These are phyloP conservation scores for Galeopsomyia nigrocyanea DNA, from an alignment of 2,888 invertebrate genomes.

Conservation along the genomic window DNA sequence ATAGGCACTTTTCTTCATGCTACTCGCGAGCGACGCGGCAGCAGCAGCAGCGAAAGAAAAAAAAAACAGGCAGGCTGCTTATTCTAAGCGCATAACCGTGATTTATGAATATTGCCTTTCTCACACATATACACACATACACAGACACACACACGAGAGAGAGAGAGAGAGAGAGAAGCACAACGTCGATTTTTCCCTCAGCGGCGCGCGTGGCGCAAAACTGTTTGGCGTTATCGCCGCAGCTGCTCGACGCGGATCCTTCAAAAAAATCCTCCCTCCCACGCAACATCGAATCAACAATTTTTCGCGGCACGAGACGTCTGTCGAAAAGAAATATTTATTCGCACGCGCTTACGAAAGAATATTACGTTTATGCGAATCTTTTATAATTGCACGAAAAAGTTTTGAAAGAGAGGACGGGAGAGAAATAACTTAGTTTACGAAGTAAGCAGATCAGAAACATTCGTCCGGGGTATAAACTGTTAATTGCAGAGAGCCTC, in stretches of 20 bases:
- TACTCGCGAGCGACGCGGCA: not conserved
- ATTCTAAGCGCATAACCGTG: slow-evolving; percentile 68
- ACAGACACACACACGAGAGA: too few species aligned
- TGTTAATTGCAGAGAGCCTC: slow-evolving; percentile 21
- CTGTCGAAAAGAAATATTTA: too few species aligned
- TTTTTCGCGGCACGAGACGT: too few species aligned
- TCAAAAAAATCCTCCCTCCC: slow-evolving; percentile 17
- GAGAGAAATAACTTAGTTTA: slow-evolving; percentile 30
- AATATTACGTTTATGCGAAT: too few species aligned
- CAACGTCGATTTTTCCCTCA: slow-evolving; percentile 11
- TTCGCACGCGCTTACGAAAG: too few species aligned
- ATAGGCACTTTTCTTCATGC: slow-evolving; percentile 42
- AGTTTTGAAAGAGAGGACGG: not conserved
- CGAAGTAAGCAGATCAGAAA: slow-evolving; percentile 44
- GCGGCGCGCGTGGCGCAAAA: slow-evolving; percentile 21
- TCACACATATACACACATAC: too few species aligned
- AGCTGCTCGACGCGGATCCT: slow-evolving; percentile 17
- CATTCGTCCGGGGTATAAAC: slow-evolving; percentile 29
- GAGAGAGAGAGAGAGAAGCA: too few species aligned
- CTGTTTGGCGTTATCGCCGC: slow-evolving; percentile 35
- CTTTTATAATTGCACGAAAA: not conserved
- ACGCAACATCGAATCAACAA: slow-evolving; percentile 20
- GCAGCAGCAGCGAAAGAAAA: not conserved
- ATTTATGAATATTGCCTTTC: slow-evolving; percentile 68
- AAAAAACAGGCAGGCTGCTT: slow-evolving; percentile 54